Evolutionary conservation across 2,888 invertebrate genomes (phyloP).

Genomic region (Drosophila vallismaia): DNA sequence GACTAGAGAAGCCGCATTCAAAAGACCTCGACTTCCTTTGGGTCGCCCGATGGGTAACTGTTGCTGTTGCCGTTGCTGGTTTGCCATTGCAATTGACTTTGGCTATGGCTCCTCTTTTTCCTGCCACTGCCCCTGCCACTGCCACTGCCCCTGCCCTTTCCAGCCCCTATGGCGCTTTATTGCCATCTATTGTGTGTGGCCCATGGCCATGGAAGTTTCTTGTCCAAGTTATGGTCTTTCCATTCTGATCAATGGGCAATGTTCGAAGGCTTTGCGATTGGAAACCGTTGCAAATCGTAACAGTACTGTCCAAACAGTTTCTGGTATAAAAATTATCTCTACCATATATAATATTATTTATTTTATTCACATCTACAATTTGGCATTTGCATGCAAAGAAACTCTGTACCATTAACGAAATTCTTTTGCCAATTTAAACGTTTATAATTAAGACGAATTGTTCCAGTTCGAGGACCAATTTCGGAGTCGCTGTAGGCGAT

Average conservation of each 20-base stretch:
- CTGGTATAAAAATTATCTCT: not conserved
- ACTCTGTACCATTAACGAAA: not conserved
- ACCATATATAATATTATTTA: not conserved
- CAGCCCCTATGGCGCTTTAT: constrained; percentile 22
- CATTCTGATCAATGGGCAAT: constrained; percentile 47
- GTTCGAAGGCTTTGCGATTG: constrained; percentile 15
- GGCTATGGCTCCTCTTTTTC: constrained; percentile 15
- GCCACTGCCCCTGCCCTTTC: constrained; percentile 1
- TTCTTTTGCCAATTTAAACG: not conserved
- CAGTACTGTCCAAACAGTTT: no score
- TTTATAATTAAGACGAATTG: not conserved
- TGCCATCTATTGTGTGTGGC: constrained; percentile 56
- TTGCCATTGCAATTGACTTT: constrained; percentile 1
- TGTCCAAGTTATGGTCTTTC: constrained; percentile 47
- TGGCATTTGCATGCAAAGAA: not conserved
- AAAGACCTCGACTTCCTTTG: constrained; percentile 80
- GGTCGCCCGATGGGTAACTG: constrained; percentile 55
- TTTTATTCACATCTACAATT: not conserved
- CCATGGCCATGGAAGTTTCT: constrained; percentile 68
- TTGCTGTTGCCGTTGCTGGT: constrained; percentile 13
- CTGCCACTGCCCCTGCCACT: not conserved
- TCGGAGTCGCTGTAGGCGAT: not conserved
- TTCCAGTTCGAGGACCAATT: not conserved
- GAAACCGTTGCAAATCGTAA: constrained; percentile 15
- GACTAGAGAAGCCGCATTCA: constrained; percentile 27